Percentiles rank a stretch among this genome's conserved stretches.
Conservation (phyloP, 2,888 invertebrate species). For the Pycnomerus fuliginosus region DNA sequence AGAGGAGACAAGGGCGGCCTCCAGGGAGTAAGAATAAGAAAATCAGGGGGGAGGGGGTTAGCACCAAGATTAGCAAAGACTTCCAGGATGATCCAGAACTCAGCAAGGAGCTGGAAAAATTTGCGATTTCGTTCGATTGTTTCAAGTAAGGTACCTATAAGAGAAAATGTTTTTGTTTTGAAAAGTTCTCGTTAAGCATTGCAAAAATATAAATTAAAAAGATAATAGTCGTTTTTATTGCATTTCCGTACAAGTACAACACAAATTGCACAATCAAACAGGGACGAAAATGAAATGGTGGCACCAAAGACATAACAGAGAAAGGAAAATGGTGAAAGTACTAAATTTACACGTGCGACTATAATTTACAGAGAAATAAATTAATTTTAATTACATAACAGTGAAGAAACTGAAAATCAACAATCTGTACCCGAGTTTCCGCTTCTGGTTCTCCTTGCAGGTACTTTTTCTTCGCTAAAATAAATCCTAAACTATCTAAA, state of each 20-base stretch:
- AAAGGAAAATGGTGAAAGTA: constrained; percentile 27
- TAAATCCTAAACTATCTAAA: too few species aligned
- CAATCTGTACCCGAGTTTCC: too few species aligned
- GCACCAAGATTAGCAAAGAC: constrained; percentile 30
- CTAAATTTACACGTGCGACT: constrained; percentile 10
- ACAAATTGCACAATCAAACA: constrained; percentile 16
- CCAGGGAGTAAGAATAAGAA: constrained; percentile 37
- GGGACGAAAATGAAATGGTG: constrained; percentile 22
- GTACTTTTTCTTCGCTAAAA: too few species aligned
- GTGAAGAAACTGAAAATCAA: too few species aligned
- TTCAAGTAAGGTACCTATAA: too few species aligned
- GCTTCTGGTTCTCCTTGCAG: too few species aligned
- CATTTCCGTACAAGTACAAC: too few species aligned
- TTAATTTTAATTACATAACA: constrained; percentile 26
- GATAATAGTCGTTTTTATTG: too few species aligned
- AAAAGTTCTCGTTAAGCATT: constrained; percentile 2
- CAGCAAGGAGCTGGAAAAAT: constrained; percentile 48
- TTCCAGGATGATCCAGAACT: constrained; percentile 52
- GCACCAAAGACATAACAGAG: constrained; percentile 26
- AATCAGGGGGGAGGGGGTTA: not conserved
- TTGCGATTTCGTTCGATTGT: constrained; percentile 31
- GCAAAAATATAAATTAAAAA: too few species aligned
- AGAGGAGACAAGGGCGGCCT: constrained; percentile 36
- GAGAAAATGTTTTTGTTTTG: constrained; percentile 5
- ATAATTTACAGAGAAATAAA: constrained; percentile 23